Conservation (phyloP, 1,140 invertebrate species). For the Elysia chlorotica region DNA sequence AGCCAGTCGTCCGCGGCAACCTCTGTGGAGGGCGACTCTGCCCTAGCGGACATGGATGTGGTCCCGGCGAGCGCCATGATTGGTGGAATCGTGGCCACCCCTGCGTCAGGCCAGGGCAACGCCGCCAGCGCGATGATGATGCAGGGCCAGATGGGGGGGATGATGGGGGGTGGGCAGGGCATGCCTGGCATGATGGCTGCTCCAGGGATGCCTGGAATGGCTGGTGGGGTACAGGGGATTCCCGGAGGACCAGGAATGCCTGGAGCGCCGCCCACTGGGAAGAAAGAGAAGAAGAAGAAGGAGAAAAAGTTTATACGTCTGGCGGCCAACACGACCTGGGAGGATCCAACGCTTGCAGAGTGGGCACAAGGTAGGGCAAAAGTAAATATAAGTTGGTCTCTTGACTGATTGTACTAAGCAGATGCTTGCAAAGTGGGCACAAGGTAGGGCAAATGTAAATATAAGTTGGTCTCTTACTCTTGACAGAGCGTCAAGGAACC, state of each 20-base stretch:
- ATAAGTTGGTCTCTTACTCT: no score
- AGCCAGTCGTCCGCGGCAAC: no score
- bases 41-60: constrained; percentile 13
- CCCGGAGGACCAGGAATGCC: no score
- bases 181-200: constrained; percentile 6
- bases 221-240: no score
- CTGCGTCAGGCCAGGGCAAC: neutral
- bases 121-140: no score
- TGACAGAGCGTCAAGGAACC: no score
- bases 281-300: constrained; percentile 69
- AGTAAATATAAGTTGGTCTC: no score
- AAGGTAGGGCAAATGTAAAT: constrained; percentile 70
- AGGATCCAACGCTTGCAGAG: constrained; percentile 86
- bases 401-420: no score
- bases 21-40: constrained; percentile 19
- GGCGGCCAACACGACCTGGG: constrained; percentile 93
- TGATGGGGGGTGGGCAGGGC: no score
- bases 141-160: no score
- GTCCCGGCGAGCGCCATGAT: neutral
- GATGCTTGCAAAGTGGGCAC: constrained; percentile 90
- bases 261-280: constrained; percentile 14
- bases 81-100: neutral
- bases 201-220: no score
- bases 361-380: constrained; percentile 81
- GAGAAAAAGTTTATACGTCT: constrained; percentile 81